Base-by-base conservation (phyloP, 2,888 invertebrate species). In the Parascotia fuliginaria region DNA sequence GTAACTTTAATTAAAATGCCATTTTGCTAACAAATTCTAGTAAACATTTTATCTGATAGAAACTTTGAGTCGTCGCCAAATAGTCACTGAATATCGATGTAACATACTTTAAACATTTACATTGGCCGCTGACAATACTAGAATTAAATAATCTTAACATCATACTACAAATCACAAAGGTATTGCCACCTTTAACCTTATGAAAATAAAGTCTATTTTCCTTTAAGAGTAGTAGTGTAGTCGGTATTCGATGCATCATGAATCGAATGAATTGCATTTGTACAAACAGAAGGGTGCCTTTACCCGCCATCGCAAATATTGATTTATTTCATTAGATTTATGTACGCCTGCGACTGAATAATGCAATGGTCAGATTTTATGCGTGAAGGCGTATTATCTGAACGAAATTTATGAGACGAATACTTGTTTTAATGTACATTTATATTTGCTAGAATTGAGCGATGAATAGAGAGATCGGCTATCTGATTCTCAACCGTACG, bases 271-370 rank as follows among this genome's bases (percentile, higher is more conserved):
- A 75, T 75, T 77, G 76, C 74, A 75, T 73, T 68, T 75, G 73
- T 64, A 65, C 81, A 83, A 87, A 83, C 75, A 83, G 78, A 86
- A 83, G 85, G 84, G 87, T 83, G 81, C 76, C 77, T 68, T 68
- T 65, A 63, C 69, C 55, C 40, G 63, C 65, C 63, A 65, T 45
- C 73, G 73, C 83, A 81, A 85, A 85, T 85, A 87, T 88, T 87
- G 87, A 87, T 87, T 85, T 84, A 84, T 83, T 74, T 49, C 64
- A 58, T 68, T 68, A 75, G 74, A 78, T 79, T 81, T 76, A 75
- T 76, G 70, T 57, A 55, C 46, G 51, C 56, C 50, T 39, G 52
- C 55, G 55, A 54, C 60, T 66, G 57, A 55, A 63, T 65, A 67
- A 63, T 62, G 44, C 47, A 42, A 44, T 33, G 55, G 67, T 55